These are phyloP conservation scores for Aplysina aerophoba DNA, from an alignment of 37 sponge, comb jelly and placozoan species.

Conservation along the genomic window DNA sequence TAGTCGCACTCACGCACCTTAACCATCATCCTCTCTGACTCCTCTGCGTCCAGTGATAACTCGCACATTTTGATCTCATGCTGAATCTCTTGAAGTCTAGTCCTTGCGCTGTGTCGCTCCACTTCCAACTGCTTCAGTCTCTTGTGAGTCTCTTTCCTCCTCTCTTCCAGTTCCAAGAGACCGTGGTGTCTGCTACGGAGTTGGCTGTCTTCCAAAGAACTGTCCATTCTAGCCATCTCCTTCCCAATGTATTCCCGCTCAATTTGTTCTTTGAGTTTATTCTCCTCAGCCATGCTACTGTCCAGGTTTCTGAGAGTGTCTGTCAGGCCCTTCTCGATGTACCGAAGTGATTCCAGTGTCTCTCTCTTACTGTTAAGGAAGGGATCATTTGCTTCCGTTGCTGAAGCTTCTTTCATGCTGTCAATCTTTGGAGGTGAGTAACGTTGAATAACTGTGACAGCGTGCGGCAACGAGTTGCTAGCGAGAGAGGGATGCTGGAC, in stretches of 20 bases:
- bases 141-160: constrained; percentile 13
- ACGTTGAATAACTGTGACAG: constrained; percentile 8
- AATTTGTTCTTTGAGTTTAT: not conserved
- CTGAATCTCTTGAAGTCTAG: constrained; percentile 45
- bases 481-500: constrained; percentile 50
- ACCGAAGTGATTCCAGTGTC: constrained; percentile 2
- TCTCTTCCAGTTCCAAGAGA: constrained; percentile 43
- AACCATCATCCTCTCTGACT: constrained; percentile 24
- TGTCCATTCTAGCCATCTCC: not conserved
- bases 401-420: not conserved
- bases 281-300: not conserved
- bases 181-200: constrained; percentile 37
- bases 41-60: constrained; percentile 13
- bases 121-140: constrained; percentile 35
- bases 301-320: constrained; percentile 37
- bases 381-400: not conserved
- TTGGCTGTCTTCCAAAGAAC: not conserved
- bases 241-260: not conserved
- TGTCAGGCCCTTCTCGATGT: constrained; percentile 39
- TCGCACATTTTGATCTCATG: constrained; percentile 32
- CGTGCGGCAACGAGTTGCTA: constrained; percentile 20
- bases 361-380: not conserved
- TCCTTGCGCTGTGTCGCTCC: constrained; percentile 26
- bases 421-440: not conserved
- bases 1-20: not conserved